phyloP scores from a whole-genome alignment of 2,888 invertebrate genomes.

The Diplolepis rosae region DNA sequence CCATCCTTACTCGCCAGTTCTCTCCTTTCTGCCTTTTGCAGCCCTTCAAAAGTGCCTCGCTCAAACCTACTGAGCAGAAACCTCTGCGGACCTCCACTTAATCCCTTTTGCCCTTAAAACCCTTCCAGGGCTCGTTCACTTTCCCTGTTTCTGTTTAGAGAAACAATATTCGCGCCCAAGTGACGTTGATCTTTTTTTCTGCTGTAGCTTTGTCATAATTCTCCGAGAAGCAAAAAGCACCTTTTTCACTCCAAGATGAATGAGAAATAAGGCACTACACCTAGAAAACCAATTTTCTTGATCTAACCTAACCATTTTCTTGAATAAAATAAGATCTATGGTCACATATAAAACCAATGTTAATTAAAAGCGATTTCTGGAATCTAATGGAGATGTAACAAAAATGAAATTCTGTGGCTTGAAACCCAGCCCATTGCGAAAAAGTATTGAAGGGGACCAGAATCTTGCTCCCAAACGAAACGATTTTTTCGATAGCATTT shows the following conservation, averaged over 20 bases:
- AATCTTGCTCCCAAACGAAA: too few relatives aligned
- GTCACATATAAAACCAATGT: too few relatives aligned
- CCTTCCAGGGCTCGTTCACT: slow-evolving; percentile 2
- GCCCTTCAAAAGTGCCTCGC: slow-evolving; percentile 44
- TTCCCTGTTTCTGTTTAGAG: slow-evolving; percentile 31
- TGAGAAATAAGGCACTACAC: not conserved
- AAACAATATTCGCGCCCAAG: slow-evolving; percentile 24
- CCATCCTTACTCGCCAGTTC: slow-evolving; percentile 43
- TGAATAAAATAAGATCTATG: too few relatives aligned
- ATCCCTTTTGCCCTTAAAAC: slow-evolving; percentile 46
- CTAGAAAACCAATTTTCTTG: not conserved
- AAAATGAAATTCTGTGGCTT: too few relatives aligned
- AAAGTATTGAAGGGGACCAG: too few relatives aligned
- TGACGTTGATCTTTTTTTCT: slow-evolving; percentile 8
- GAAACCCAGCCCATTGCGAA: too few relatives aligned
- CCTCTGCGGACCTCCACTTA: slow-evolving; percentile 47
- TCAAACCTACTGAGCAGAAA: slow-evolving; percentile 44
- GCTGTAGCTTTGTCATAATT: not conserved
- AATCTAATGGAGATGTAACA: too few relatives aligned
- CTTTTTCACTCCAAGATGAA: not conserved
- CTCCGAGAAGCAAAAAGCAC: not conserved
- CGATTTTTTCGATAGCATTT: too few relatives aligned
- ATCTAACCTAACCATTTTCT: too few relatives aligned
- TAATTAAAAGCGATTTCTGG: too few relatives aligned
- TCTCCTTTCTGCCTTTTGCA: slow-evolving; percentile 36